Evolutionary conservation across 2,888 invertebrate species (phyloP).

Genomic region (Gerris lacustris): DNA sequence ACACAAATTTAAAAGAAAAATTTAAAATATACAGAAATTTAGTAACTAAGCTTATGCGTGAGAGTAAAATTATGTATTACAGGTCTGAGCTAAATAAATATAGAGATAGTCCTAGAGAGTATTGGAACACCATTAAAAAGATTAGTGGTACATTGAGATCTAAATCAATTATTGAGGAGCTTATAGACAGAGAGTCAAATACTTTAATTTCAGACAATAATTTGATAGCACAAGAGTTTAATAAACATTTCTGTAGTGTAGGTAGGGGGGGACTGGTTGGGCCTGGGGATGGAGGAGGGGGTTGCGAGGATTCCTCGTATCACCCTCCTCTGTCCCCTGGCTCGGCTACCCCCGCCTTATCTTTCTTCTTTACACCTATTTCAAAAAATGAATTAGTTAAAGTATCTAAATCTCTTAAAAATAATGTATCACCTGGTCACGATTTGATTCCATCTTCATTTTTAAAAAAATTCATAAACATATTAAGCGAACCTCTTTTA

Average conservation of each 20-base stretch:
- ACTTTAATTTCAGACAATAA: background rate
- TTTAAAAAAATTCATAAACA: background rate
- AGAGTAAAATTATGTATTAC: background rate
- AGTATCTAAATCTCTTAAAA: background rate
- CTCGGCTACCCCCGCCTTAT: background rate
- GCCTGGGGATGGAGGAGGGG: background rate
- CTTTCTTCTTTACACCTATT: background rate
- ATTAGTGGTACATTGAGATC: background rate
- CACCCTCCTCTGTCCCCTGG: background rate
- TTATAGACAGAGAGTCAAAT: background rate
- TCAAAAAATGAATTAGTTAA: background rate
- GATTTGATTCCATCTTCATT: background rate
- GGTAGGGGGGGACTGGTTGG: background rate
- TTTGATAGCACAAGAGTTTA: background rate
- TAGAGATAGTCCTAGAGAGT: background rate
- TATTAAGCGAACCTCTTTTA: background rate
- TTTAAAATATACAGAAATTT: background rate
- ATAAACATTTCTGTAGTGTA: background rate
- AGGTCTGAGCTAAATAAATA: background rate
- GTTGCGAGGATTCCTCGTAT: background rate
- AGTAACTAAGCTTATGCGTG: background rate
- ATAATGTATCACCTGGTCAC: background rate
- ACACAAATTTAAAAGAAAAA: too few species aligned
- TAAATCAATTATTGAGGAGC: background rate
- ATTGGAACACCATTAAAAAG: background rate